These are phyloP conservation scores for Elachura formosa DNA, from an alignment of 2,113 vertebrate species.

Conservation along the genomic window DNA sequence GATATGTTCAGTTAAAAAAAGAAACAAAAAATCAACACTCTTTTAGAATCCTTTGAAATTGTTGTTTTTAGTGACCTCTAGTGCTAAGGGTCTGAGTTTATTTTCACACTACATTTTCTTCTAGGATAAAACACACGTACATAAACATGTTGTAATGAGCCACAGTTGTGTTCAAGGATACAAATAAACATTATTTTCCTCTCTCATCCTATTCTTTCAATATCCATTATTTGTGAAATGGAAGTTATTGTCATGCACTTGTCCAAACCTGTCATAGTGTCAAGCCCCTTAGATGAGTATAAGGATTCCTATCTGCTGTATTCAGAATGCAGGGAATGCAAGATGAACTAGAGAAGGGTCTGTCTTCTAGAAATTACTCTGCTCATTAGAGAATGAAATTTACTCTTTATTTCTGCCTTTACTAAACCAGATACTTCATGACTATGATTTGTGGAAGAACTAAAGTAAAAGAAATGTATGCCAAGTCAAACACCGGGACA, in stretches of 20 bases:
- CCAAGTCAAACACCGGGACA: background rate
- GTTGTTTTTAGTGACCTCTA: slow-evolving; percentile 17
- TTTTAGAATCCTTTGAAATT: background rate
- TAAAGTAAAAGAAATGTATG: background rate
- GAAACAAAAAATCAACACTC: too few species aligned
- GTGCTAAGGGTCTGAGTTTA: background rate
- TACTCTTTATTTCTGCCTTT: background rate
- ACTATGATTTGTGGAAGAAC: background rate
- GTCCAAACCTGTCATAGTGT: background rate
- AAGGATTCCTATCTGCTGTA: background rate
- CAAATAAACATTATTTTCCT: background rate
- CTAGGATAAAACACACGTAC: background rate
- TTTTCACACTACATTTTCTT: background rate
- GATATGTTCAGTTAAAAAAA: background rate
- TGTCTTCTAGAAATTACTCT: background rate
- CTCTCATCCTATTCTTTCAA: background rate
- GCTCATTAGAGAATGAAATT: background rate
- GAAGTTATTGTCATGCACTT: background rate
- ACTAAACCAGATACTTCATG: background rate
- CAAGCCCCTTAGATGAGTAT: background rate
- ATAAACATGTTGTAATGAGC: background rate
- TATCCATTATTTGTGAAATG: background rate
- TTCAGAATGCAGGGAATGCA: background rate
- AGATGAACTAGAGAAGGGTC: background rate
- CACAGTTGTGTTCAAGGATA: background rate